phyloP scores from a whole-genome alignment of 1,140 invertebrate species.

The Goniozus legneri region DNA sequence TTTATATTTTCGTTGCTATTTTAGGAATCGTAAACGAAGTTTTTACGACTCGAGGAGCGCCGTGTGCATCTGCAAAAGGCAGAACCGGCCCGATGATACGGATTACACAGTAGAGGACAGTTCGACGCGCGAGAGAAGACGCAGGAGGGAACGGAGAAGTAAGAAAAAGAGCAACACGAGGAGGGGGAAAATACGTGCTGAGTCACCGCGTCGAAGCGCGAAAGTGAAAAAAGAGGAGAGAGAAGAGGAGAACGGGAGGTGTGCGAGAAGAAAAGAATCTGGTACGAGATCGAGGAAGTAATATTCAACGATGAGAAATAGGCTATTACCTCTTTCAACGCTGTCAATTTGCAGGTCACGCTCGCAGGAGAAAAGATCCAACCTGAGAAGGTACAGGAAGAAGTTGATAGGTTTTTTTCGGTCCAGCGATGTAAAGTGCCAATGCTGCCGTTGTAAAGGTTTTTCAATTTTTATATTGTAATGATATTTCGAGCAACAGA shows the following conservation, averaged over 20 bases:
- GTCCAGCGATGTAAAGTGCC: background rate
- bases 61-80: background rate
- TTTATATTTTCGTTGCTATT: no score
- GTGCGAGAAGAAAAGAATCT: conserved; percentile 5
- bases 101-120: background rate
- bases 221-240: conserved; percentile 1
- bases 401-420: background rate
- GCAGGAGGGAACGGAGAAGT: background rate
- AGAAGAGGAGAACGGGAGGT: conserved; percentile 7
- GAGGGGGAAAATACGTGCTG: background rate
- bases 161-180: background rate
- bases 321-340: background rate
- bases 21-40: no score
- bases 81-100: background rate
- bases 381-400: background rate
- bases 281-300: conserved; percentile 3
- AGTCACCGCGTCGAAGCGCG: background rate
- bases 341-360: no score
- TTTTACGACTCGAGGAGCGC: background rate
- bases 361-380: no score
- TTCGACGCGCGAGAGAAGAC: background rate
- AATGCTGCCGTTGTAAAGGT: no score
- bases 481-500: no score
- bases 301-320: background rate
- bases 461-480: no score